Conservation (phyloP, 2,113 vertebrate species). For the Caracal caracal region DNA sequence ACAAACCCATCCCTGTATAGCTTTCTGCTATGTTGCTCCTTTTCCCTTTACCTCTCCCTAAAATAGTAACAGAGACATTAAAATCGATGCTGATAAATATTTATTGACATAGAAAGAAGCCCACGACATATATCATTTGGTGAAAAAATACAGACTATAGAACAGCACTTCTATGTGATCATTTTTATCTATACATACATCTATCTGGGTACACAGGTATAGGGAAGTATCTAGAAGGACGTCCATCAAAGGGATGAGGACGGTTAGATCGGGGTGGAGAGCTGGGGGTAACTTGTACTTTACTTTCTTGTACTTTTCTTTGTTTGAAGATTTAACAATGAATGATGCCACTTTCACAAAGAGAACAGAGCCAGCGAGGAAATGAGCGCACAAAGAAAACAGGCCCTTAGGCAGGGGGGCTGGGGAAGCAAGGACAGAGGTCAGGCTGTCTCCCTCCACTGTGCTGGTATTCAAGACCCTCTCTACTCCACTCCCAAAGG, state of each 20-base stretch:
- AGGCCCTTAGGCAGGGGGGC: neutral
- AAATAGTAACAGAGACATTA: constrained; percentile 47
- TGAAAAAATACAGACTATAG: constrained; percentile 79
- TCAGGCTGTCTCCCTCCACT: constrained; percentile 7
- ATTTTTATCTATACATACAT: constrained; percentile 52
- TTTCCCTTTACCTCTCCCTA: constrained; percentile 18
- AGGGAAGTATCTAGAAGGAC: constrained; percentile 52
- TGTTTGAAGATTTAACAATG: constrained; percentile 26
- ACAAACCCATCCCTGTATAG: neutral
- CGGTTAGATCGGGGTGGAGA: neutral
- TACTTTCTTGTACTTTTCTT: constrained; percentile 37
- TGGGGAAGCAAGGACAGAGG: neutral
- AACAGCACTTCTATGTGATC: constrained; percentile 68
- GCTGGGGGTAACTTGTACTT: constrained; percentile 2
- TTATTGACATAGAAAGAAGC: constrained; percentile 73
- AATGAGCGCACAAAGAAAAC: constrained; percentile 1
- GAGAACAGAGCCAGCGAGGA: constrained; percentile 53
- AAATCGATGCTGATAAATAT: constrained; percentile 60
- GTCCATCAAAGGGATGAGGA: constrained; percentile 42
- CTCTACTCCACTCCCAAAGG: neutral
- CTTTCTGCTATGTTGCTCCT: neutral
- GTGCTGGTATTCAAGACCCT: neutral
- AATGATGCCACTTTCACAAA: constrained; percentile 58
- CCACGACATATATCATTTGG: constrained; percentile 52
- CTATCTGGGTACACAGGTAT: neutral